Percentiles rank a stretch among this genome's conserved stretches.
Evolutionary conservation across 2,113 vertebrate species (phyloP).

Genomic region (Riparia riparia): DNA sequence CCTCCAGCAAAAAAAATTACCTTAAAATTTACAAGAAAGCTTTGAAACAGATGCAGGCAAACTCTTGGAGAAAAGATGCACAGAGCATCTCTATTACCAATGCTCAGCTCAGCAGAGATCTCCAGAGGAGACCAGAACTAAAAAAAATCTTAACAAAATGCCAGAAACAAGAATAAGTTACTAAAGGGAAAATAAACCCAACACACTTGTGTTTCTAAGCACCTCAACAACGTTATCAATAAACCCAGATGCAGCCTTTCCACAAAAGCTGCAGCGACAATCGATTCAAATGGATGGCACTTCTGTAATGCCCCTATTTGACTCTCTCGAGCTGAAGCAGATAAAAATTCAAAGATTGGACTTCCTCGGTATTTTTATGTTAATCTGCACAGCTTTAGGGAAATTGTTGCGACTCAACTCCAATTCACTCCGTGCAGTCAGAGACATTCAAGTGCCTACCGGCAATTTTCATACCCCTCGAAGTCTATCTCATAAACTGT

Average conservation of each 20-base stretch:
- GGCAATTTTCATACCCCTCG: background rate
- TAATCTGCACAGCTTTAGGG: conserved; percentile 43
- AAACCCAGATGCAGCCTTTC: conserved; percentile 19
- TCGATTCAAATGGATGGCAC: conserved; percentile 33
- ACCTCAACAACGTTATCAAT: conserved; percentile 25
- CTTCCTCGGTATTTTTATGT: conserved; percentile 41
- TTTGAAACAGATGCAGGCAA: background rate
- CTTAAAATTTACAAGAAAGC: background rate
- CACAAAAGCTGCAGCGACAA: background rate
- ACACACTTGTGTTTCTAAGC: conserved; percentile 22
- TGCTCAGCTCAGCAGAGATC: background rate
- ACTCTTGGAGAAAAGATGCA: background rate
- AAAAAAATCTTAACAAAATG: background rate
- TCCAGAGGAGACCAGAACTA: background rate
- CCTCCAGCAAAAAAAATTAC: background rate
- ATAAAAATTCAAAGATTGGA: conserved; percentile 46
- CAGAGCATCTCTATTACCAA: background rate
- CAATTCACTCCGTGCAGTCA: background rate
- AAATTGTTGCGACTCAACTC: conserved; percentile 9
- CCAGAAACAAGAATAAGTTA: conserved; percentile 12
- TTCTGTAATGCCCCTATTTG: background rate
- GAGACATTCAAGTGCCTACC: conserved; percentile 23
- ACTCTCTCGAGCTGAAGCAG: conserved; percentile 18
- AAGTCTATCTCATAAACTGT: background rate
- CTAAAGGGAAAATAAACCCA: background rate